Evolutionary conservation across 2,113 vertebrate species (phyloP).

Genomic region (Xerus inauris): DNA sequence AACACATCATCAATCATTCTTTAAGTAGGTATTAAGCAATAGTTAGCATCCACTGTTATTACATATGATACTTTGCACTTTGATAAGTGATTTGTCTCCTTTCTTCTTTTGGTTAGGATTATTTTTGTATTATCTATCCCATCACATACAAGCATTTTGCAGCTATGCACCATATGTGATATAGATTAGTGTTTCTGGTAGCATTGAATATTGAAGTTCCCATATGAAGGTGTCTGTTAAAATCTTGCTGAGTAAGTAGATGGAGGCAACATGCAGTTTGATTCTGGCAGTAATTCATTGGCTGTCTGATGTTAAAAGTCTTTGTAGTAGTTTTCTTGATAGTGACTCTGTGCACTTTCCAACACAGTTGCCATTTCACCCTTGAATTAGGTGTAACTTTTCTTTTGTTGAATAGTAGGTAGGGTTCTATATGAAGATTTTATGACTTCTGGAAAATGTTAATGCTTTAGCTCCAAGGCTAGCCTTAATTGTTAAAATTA

Average conservation of each 20-base stretch:
- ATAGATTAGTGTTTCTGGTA: not conserved
- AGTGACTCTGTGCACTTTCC: not conserved
- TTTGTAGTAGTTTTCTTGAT: not conserved
- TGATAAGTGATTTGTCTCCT: not conserved
- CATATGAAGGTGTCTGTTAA: not conserved
- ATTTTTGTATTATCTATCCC: not conserved
- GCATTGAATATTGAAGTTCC: not conserved
- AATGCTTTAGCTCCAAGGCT: constrained; percentile 4
- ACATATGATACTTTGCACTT: not conserved
- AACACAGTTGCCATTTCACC: not conserved
- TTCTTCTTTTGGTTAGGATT: constrained; percentile 44
- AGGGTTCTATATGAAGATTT: constrained; percentile 1
- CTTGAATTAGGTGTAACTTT: not conserved
- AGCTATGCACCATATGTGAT: not conserved
- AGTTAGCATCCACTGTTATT: not conserved
- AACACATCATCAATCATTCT: not conserved
- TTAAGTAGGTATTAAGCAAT: not conserved
- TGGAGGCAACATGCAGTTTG: not conserved
- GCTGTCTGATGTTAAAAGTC: not conserved
- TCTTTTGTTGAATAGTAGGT: not conserved
- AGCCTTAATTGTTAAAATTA: constrained; percentile 52
- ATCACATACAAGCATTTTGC: not conserved
- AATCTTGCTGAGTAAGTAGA: not conserved
- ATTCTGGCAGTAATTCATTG: not conserved
- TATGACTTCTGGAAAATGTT: constrained; percentile 40